Evolutionary conservation across 2,113 vertebrate genomes (phyloP).

Genomic region (Cyrtonyx montezumae): DNA sequence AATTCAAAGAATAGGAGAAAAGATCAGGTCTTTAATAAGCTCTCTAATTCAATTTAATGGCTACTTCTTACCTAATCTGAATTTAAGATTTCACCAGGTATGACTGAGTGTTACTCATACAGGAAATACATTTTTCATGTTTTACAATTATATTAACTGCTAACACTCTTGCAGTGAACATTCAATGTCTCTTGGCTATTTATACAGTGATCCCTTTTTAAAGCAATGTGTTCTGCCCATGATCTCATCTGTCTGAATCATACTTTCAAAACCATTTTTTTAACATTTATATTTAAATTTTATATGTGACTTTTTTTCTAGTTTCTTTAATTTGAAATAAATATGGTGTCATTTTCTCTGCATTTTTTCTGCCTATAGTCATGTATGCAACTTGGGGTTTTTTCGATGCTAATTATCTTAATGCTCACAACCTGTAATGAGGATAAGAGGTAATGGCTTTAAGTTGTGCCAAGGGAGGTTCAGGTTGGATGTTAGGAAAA

Average conservation of each 20-base stretch:
- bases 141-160: slow-evolving; percentile 40
- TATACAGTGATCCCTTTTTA: background rate
- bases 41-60: slow-evolving; percentile 32
- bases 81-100: slow-evolving; percentile 10
- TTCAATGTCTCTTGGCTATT: background rate
- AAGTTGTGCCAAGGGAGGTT: no score
- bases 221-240: background rate
- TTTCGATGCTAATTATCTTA: background rate
- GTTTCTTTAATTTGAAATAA: background rate
- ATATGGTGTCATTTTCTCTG: background rate
- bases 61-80: slow-evolving; percentile 43
- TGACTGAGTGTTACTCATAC: slow-evolving; percentile 15
- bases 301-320: accelerated
- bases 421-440: background rate
- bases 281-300: background rate
- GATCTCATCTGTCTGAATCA: background rate
- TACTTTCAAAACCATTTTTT: background rate
- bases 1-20: slow-evolving; percentile 44
- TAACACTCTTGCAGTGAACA: slow-evolving; percentile 2
- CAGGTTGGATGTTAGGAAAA: no score
- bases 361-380: background rate
- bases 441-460: no score
- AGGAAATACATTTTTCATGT: slow-evolving; percentile 41
- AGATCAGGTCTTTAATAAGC: slow-evolving; percentile 34
- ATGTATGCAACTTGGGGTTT: background rate